Base-by-base conservation (phyloP, 2,113 vertebrate species). In the Amazona guildingii region DNA sequence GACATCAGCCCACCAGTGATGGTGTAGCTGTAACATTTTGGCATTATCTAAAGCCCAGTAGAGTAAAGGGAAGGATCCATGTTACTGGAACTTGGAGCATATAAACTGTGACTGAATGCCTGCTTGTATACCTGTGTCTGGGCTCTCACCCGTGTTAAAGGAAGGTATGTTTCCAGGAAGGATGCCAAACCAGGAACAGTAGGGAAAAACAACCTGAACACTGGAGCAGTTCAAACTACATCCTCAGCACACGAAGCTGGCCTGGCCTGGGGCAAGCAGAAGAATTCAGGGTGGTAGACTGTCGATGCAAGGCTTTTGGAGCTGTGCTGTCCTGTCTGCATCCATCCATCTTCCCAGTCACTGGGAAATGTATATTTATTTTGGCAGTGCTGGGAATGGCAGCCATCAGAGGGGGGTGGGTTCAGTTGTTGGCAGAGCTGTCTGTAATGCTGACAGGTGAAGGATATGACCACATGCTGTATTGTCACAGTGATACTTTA, bases 231-330 rank as follows among this genome's bases (percentile, higher is more conserved):
- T 83, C 1, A 4, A 76, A 5, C 13, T 63, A 19, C 3, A 1
- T 39, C 27, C 68, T 35, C 52, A 76, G 27, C 0, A 0, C 0
- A 0, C 8, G 25, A 79, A 43, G 28, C 59, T 69, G 62, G 20
- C 31, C 78, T 70, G 66, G 13, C 29, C 77, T 87, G 9, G 2
- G 9, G 57, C 51, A 15, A 17, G 31, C 28, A n/a, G 41, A 63
- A 63, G n/a, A 67, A 46, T n/a, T 62, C 9, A 37, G 54, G 74
- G 25, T 23, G 15, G 3, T n/a, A 44, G 23, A 31, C 18, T 66
- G 3, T 13, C 1, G 8, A 76, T 31, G 44, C 54, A 27, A 48
- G n/a, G 48, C 23, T 61, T 46, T 41, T 25, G 51, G 27, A 61
- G 16, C 48, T 29, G 4, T 57, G 33, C 44, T 69, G 44, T 35